phyloP scores from a whole-genome alignment of 2,113 vertebrate genomes.

The Piprites chloris region DNA sequence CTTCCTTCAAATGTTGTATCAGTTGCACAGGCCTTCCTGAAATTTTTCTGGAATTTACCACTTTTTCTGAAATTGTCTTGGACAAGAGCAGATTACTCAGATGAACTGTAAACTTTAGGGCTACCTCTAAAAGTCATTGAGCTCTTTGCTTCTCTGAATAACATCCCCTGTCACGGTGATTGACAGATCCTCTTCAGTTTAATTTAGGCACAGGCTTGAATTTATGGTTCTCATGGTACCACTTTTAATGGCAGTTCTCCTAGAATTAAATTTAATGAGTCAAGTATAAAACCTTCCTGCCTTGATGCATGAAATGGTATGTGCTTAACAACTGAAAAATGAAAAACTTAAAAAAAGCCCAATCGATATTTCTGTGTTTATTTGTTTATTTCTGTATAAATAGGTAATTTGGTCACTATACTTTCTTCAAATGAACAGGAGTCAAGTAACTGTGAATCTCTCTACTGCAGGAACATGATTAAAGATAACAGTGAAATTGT shows the following conservation, averaged over 20 bases:
- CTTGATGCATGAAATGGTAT: not conserved
- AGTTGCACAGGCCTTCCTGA: not conserved
- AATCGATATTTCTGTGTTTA: not conserved
- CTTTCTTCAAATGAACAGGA: not conserved
- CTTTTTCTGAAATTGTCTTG: not conserved
- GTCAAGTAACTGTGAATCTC: not conserved
- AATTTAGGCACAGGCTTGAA: not conserved
- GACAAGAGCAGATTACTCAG: not conserved
- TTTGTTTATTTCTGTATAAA: not conserved
- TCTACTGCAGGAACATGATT: slow-evolving; percentile 55
- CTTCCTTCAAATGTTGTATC: not conserved
- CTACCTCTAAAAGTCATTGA: not conserved
- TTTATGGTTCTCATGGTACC: not conserved
- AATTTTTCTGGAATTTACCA: not conserved
- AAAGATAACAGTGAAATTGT: slow-evolving; percentile 56
- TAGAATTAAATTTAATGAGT: not conserved
- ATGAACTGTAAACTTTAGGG: not conserved
- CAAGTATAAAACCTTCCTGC: not conserved
- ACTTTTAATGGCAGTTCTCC: not conserved
- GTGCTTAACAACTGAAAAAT: not conserved
- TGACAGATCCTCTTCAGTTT: not conserved
- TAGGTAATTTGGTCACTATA: not conserved
- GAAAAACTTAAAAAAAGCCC: not conserved
- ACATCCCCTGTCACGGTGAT: not conserved
- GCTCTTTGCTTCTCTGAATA: not conserved